Percentiles rank a stretch among this genome's conserved stretches.
phyloP scores from a whole-genome alignment of 2,888 invertebrate genomes.

The Platerodrilus igneus region DNA sequence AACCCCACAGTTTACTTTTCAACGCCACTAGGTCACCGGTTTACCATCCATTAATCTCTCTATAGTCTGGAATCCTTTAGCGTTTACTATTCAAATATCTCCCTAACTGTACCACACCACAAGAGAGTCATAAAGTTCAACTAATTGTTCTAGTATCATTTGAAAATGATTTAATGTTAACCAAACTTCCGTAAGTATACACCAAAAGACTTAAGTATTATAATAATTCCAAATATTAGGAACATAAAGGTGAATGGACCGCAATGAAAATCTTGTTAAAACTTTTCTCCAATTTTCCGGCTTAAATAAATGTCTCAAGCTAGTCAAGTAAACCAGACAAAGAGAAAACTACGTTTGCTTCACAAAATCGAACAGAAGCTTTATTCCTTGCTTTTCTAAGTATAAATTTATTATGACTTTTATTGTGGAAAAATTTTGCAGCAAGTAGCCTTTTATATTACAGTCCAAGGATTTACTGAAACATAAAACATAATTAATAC shows the following conservation, averaged over 20 bases:
- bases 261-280: constrained; percentile 46
- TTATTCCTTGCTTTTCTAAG: constrained; percentile 30
- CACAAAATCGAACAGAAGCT: constrained; percentile 41
- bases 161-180: too few species aligned
- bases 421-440: constrained; percentile 20
- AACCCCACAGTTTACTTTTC: too few species aligned
- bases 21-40: too few species aligned
- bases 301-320: constrained; percentile 41
- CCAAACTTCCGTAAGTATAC: too few species aligned
- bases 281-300: constrained; percentile 43
- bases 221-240: too few species aligned
- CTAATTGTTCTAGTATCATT: too few species aligned
- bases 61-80: too few species aligned
- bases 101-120: too few species aligned
- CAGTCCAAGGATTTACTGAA: constrained; percentile 9
- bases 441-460: constrained; percentile 10
- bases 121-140: too few species aligned
- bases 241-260: constrained; percentile 30
- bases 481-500: constrained; percentile 13
- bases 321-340: constrained; percentile 38
- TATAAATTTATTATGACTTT: constrained; percentile 32
- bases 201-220: too few species aligned
- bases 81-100: too few species aligned
- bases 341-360: constrained; percentile 38
- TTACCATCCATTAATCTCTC: too few species aligned